A percentile compares a stretch with the other conserved stretches of the same genome.
These are phyloP conservation scores for Melitaea athalia DNA, from an alignment of 2,888 invertebrate species.

Conservation along the genomic window DNA sequence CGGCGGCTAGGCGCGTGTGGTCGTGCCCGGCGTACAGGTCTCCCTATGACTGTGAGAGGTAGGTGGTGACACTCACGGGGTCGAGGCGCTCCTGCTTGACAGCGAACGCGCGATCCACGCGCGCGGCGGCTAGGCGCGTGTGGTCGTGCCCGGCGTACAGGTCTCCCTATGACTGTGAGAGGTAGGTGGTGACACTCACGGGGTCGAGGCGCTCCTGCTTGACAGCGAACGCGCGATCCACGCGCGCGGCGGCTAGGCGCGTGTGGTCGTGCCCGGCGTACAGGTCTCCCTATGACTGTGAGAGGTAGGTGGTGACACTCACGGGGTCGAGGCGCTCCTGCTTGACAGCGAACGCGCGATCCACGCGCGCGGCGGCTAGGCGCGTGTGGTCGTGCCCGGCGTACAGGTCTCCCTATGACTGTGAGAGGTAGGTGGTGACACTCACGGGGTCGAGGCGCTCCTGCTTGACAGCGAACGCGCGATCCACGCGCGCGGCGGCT, in stretches of 20 bases:
- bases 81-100: constrained; percentile 85
- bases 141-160: constrained; percentile 84
- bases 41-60: constrained; percentile 44
- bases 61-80: constrained; percentile 40
- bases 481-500: constrained; percentile 60
- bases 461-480: constrained; percentile 78
- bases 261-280: constrained; percentile 84
- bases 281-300: constrained; percentile 67
- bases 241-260: constrained; percentile 72
- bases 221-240: constrained; percentile 51
- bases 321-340: constrained; percentile 80
- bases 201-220: constrained; percentile 83
- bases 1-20: constrained; percentile 77
- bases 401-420: constrained; percentile 46
- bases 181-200: constrained; percentile 37
- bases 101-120: constrained; percentile 42
- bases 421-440: no score
- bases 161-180: constrained; percentile 57
- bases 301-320: constrained; percentile 16
- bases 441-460: constrained; percentile 74
- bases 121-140: constrained; percentile 75
- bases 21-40: constrained; percentile 85
- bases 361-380: constrained; percentile 66
- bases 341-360: constrained; percentile 71
- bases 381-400: constrained; percentile 82